These are phyloP conservation scores for Eubucco bourcierii DNA, from an alignment of 2,113 vertebrate species.

Conservation along the genomic window DNA sequence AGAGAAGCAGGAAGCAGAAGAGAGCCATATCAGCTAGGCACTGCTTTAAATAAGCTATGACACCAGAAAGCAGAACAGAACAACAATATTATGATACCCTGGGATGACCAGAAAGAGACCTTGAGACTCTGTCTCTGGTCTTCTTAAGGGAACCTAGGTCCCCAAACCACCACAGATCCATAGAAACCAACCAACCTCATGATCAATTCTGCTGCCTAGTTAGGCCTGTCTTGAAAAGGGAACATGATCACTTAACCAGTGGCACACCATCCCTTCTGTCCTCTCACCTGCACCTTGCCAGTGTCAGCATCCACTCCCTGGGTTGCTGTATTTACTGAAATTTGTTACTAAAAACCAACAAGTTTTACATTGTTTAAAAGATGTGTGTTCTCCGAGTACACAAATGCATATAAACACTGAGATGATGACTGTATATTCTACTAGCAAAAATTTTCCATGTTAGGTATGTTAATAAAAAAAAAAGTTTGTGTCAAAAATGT, in stretches of 20 bases:
- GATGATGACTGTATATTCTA: background rate
- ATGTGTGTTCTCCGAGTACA: background rate
- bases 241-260: fast-evolving
- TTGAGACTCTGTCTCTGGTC: too few species aligned
- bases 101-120: too few species aligned
- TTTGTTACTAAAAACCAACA: background rate
- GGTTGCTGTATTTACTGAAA: constrained; percentile 2
- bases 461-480: background rate
- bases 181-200: background rate
- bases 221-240: background rate
- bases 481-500: background rate
- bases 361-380: background rate
- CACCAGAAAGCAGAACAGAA: too few species aligned
- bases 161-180: background rate
- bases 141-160: too few species aligned
- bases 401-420: background rate
- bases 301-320: background rate
- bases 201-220: background rate
- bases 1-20: too few species aligned
- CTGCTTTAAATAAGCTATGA: too few species aligned
- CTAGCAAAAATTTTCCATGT: background rate
- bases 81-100: too few species aligned
- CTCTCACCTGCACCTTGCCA: background rate
- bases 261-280: background rate
- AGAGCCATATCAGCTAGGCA: too few species aligned